These are phyloP conservation scores for Xylophagus ater DNA, from an alignment of 2,888 invertebrate genomes.

Conservation along the genomic window DNA sequence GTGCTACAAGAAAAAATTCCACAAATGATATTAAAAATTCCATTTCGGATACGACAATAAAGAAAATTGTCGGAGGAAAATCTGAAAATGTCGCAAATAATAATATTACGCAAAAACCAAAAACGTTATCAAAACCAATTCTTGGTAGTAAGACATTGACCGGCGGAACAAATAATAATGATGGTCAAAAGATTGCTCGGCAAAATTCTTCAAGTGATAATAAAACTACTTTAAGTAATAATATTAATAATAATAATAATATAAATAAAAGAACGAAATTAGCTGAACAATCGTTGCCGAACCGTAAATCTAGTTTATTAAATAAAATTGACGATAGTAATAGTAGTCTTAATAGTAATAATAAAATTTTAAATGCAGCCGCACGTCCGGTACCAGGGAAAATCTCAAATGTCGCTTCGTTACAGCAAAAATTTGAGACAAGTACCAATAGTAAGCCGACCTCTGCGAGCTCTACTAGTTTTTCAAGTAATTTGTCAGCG, in stretches of 20 bases:
- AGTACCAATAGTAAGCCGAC: too few species aligned
- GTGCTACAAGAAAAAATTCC: neutral
- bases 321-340: constrained; percentile 17
- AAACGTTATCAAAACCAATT: constrained; percentile 25
- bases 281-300: constrained; percentile 8
- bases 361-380: constrained; percentile 22
- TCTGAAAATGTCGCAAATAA: neutral
- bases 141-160: constrained; percentile 20
- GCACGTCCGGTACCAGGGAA: constrained; percentile 45
- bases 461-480: too few species aligned
- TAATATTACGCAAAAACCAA: constrained; percentile 18
- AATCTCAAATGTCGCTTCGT: constrained; percentile 59
- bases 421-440: constrained; percentile 76
- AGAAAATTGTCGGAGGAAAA: constrained; percentile 7
- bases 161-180: constrained; percentile 2
- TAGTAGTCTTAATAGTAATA: constrained; percentile 9
- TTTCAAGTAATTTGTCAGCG: too few species aligned
- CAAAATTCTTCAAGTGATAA: constrained; percentile 6
- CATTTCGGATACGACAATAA: constrained; percentile 6
- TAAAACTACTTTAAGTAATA: constrained; percentile 11
- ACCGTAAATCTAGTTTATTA: constrained; percentile 1
- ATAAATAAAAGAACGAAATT: constrained; percentile 7
- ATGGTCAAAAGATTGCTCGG: neutral
- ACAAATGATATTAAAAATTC: neutral
- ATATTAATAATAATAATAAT: constrained; percentile 1